Evolutionary conservation across 2,888 invertebrate genomes (phyloP), one percentile per base, ranked within the genome.

Genomic region (Pyralis farinalis): DNA sequence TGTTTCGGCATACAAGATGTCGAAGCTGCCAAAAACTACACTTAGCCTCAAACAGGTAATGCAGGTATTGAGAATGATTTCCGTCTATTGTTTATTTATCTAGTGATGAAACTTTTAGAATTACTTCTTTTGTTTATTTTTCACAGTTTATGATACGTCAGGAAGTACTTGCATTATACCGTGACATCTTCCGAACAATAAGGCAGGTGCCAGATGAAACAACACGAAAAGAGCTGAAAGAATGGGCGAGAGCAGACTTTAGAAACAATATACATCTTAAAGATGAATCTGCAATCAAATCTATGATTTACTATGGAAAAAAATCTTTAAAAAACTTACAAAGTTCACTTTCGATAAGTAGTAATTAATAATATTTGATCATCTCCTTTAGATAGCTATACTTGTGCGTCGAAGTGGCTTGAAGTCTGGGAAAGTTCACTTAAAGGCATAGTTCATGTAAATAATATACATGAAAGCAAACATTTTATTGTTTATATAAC

Each of bases 91-190:
- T 22, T 8, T 21, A 9, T 22, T 10, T 16, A 0, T 16, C 4
- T 16, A 16, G 3, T 3, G 16, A 1, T 5, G 9, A 4, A 12
- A 0, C n/a, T 31, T 37, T 32, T 10, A 28, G 12, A 1, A 21
- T 20, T 12, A 16, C 16, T 16, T 3, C 16, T 20, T 25, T 22
- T 12, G 2, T 4, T 16, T 16, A 16, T 4, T 16, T 16, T 43
- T 91, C 91, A 16, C 74, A 96, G 96, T 96, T 96, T 72, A 91
- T 96, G 73, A 72, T 95, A 21, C 92, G 95, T 7, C 93, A 94
- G 79, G 93, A 96, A 79, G 96, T 96, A 0, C 70, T 96, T 11
- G 93, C 92, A 58, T 74, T 96, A 0, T 96, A 96, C 61, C 87
- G 94, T 49, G 91, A 93, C 47, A 93, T 96, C 45, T 91, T 95